Evolutionary conservation across 2,888 invertebrate genomes (phyloP), one percentile per base, ranked within the genome.

Genomic region (Petrolisthes cinctipes): DNA sequence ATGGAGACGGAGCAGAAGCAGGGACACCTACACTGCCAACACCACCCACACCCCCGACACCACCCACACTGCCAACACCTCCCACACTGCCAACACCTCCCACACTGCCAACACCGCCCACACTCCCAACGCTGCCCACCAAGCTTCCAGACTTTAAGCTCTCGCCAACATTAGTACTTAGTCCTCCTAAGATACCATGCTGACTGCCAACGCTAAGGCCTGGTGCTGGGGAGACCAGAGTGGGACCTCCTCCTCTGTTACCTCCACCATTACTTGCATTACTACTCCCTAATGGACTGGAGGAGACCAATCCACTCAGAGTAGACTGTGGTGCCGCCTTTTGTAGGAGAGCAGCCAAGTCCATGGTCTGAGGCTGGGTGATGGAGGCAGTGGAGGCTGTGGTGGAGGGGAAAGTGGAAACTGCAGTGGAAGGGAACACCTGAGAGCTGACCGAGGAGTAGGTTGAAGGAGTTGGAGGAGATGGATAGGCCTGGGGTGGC

Each of bases 191-290:
- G 51, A 90, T 86, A 51, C 83, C 79, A 54, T 86, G 84, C 83
- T 89, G 86, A 17, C 79, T 71, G n/a, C 86, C 89, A 80, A 89
- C 86, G 80, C 79, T 86, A 51, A 89, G 57, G 37, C 85, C 85
- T 14, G 89, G 86, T 37, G 88, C 82, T 56, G 88, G 88, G 20
- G 85, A 82, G 14, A 88, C 85, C 66, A 85, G 68, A n/a, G 89
- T 53, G 14, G 86, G 83, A 23, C 86, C 84, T 56, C 88, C 88
- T n/a, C 81, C 88, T 85, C 82, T 83, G 75, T 78, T 78, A 94
- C 94, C 80, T 94, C 93, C 90, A 94, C 93, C 89, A 94, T 93
- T 91, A 93, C 94, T 91, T 94, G 94, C 68, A 95, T 93, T 91
- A 86, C 89, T 85, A 53, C 85, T 79, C 17, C 88, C 84, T 20